Conservation (phyloP, 2,888 invertebrate genomes). For the Branchinecta sandiegonensis region DNA sequence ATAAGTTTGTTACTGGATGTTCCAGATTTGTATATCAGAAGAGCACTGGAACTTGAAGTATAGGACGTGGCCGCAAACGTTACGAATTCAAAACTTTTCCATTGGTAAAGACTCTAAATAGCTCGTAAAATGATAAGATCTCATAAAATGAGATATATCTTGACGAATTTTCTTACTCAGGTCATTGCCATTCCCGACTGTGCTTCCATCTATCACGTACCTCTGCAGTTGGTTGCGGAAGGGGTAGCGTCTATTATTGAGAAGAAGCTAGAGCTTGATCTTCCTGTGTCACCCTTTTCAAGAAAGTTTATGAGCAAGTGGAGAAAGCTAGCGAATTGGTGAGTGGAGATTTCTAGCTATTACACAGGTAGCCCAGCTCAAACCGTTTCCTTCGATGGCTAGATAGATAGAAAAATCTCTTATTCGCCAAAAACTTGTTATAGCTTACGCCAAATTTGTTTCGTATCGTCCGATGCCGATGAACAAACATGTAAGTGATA, state of each 20-base stretch:
- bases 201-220: conserved; percentile 88
- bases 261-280: conserved; percentile 56
- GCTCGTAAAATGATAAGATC: background rate
- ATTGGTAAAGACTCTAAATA: no score
- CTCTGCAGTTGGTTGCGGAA: conserved; percentile 78
- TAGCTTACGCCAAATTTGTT: no score
- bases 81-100: no score
- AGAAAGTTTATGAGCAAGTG: conserved; percentile 68
- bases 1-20: no score
- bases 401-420: background rate
- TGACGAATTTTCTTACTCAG: conserved; percentile 35
- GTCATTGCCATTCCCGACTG: conserved; percentile 90
- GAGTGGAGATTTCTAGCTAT: conserved; percentile 18
- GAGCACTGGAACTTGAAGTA: no score
- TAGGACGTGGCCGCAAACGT: no score
- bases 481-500: no score
- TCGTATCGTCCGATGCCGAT: no score
- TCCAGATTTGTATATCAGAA: no score
- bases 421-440: no score
- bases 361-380: background rate
- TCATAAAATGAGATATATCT: conserved; percentile 17
- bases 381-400: background rate
- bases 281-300: conserved; percentile 47
- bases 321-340: conserved; percentile 68
- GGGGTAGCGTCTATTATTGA: conserved; percentile 71